Conservation (phyloP, 2,888 invertebrate species). For the Lithophane leautieri region DNA sequence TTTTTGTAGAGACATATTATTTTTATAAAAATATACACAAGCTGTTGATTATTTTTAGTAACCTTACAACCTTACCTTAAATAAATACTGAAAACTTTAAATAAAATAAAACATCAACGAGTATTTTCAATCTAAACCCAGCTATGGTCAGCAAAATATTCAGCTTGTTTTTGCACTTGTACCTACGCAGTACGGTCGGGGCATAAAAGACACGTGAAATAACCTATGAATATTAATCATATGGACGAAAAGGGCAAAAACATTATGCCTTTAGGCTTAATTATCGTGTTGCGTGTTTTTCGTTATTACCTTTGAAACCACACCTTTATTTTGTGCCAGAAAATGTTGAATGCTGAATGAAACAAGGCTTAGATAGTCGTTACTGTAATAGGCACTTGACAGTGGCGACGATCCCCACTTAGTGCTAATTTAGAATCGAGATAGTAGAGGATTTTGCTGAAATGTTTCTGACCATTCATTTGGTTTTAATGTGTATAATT, state of each 20-base stretch:
- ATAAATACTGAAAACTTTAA: constrained; percentile 9
- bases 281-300: constrained; percentile 64
- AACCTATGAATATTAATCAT: constrained; percentile 65
- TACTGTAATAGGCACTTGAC: constrained; percentile 28
- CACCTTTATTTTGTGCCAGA: constrained; percentile 42
- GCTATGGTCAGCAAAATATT: constrained; percentile 45
- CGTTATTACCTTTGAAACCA: constrained; percentile 40
- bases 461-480: background rate
- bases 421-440: constrained; percentile 2
- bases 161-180: constrained; percentile 50
- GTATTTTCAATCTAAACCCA: constrained; percentile 19
- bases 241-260: constrained; percentile 59
- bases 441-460: background rate
- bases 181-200: constrained; percentile 33
- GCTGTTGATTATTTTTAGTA: background rate
- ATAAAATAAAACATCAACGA: constrained; percentile 21
- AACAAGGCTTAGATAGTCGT: constrained; percentile 34
- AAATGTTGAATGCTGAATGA: constrained; percentile 27
- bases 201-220: constrained; percentile 59
- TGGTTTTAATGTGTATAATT: background rate
- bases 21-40: background rate
- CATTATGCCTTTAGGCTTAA: constrained; percentile 55
- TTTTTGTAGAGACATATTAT: background rate
- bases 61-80: background rate
- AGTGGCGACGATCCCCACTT: constrained; percentile 15